Base-by-base conservation (phyloP, 1,140 invertebrate species). In the Ladona fulva region DNA sequence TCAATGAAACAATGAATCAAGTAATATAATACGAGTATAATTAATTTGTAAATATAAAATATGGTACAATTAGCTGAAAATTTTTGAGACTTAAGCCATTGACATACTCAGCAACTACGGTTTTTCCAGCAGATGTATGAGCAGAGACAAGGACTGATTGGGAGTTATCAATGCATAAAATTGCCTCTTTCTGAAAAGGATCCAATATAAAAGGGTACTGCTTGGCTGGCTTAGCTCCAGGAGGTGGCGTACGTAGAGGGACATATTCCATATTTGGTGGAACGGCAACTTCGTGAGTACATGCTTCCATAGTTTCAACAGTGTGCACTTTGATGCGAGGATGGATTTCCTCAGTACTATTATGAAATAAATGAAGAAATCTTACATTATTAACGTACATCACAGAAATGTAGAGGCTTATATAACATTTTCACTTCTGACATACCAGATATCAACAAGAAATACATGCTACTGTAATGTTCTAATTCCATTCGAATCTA, bases 41-140 rank as follows among this genome's bases (percentile, higher is more conserved):
- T n/a, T n/a, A 66, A 44, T 79, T 24, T 73, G 78, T 8, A 74
- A 7, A 74, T 77, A 82, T 10, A 37, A 5, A 8, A 37, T 37
- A 8, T 37, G 29, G 29, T 1, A 37, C 29, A 37, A 8, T 37
- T n/a, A n/a, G n/a, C n/a, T n/a, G n/a, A n/a, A n/a, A n/a, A n/a
- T n/a, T n/a, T n/a, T n/a, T n/a, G n/a, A n/a, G n/a, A n/a, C n/a
- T n/a, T 37, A 37, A 37, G 29, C 3, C 29, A 37, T 77, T n/a
- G n/a, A 91, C 94, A 90, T 91, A 98, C 93, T 99, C 96, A 42
- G 97, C 98, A 52, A 99, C 96, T 24, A 99, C 98, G 76, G 98
- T 99, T 91, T 99, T 99, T 75, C 98, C 98, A 79, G 98, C 97
- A n/a, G 97, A 99, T 7, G 98, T 99, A 85, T 99, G 98, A 37